Evolutionary conservation across 2,797 vertebrate genomes (phyloP), one percentile per base, ranked within the genome.

Genomic region (Phoebastria nigripes): DNA sequence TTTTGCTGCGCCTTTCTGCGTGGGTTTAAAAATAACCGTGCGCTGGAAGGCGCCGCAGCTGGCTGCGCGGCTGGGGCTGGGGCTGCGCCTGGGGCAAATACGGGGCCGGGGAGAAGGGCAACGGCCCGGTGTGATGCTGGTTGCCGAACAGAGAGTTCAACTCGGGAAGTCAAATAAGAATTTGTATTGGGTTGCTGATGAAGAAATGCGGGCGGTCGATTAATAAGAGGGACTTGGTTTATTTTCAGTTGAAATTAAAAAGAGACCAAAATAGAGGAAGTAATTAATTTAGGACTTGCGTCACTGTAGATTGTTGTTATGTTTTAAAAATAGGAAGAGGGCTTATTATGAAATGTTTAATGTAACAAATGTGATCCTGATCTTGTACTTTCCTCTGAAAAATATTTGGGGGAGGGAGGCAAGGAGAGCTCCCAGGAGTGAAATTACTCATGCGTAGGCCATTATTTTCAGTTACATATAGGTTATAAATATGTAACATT

Each of bases 21-120:
- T 8, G 91, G 79, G 69, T 94, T 96, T 97, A 67, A 95, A 96
- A 96, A 96, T 92, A 96, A 67, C 95, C 85, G 69, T 14, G 94
- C 58, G 25, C 63, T 29, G 6, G 37, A 44, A 18, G 1, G 82
- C 19, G 29, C 67, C 26, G n/a, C n/a, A n/a, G 76, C 95, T 94
- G 89, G 86, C 91, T 73, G 90, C 56, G 62, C 25, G 58, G 78
- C 90, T 55, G 89, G 86, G 93, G 91, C 86, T 35, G 78, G 47
- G 73, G 88, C 82, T 51, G 92, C n/a, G 44, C 93, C 62, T 4
- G 7, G 87, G 96, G 95, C 92, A 4, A 5, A 55, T 11, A 12
- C 44, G 8, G 93, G 91, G 71, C 95, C 74, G 89, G 91, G 92
- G 93, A 54, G 62, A 69, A 54, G 88, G 74, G 31, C 95, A 41